These are phyloP conservation scores for Temnothorax rugatulus DNA, from an alignment of 2,888 invertebrate species.

Conservation along the genomic window DNA sequence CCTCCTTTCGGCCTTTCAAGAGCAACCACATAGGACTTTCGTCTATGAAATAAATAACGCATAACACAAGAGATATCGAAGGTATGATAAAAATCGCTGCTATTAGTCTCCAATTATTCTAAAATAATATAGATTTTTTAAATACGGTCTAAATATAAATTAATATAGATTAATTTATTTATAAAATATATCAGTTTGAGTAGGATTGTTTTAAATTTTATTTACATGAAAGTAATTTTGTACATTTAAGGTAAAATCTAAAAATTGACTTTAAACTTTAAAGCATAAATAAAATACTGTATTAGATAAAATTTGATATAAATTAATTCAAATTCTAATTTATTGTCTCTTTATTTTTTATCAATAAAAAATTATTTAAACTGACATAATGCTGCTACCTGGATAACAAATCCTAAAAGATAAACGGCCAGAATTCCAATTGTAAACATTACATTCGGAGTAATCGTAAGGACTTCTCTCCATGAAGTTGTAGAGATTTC, in stretches of 20 bases:
- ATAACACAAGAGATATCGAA: conserved; percentile 84
- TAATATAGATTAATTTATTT: neutral
- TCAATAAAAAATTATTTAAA: neutral
- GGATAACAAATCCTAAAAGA: conserved; percentile 26
- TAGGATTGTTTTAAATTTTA: no score
- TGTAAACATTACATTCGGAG: conserved; percentile 79
- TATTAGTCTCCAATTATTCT: conserved; percentile 84
- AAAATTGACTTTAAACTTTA: no score
- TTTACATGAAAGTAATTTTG: no score
- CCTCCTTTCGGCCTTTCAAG: conserved; percentile 84
- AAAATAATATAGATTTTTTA: conserved; percentile 53
- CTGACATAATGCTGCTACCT: conserved; percentile 29
- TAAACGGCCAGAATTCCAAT: conserved; percentile 41
- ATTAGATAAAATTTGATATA: neutral
- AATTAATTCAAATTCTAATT: neutral
- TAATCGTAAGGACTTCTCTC: conserved; percentile 86
- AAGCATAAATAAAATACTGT: neutral
- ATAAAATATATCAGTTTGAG: no score
- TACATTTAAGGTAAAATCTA: no score
- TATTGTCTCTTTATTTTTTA: neutral
- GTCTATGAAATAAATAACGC: conserved; percentile 84
- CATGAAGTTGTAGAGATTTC: conserved; percentile 86
- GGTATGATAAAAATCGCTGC: conserved; percentile 82
- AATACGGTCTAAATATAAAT: neutral
- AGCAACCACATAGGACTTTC: conserved; percentile 87